A percentile compares a stretch with the other conserved stretches of the same genome.
Evolutionary conservation across 2,113 vertebrate species (phyloP).

Genomic region (Petaurus breviceps): DNA sequence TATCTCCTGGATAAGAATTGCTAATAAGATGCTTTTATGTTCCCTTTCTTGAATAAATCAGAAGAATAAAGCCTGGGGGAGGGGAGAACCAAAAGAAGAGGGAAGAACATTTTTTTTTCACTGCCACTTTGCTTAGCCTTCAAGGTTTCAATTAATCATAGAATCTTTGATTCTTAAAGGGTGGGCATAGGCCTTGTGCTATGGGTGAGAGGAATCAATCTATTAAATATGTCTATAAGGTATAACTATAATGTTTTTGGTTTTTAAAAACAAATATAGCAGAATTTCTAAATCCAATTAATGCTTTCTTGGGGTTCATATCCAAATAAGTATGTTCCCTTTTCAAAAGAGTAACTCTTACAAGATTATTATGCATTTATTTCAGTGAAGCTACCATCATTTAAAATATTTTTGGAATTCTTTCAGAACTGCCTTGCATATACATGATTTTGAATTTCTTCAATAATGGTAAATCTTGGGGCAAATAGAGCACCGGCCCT

Average conservation of each 20-base stretch:
- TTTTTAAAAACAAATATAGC: not conserved
- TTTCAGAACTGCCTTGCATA: not conserved
- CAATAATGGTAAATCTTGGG: slow-evolving; percentile 1
- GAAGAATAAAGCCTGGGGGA: slow-evolving; percentile 23
- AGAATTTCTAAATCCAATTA: not conserved
- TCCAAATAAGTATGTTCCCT: not conserved
- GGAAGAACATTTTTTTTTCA: slow-evolving; percentile 12
- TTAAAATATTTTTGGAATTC: not conserved
- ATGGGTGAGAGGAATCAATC: not conserved
- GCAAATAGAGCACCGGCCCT: no score
- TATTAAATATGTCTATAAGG: not conserved
- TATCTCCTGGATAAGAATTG: slow-evolving; percentile 56
- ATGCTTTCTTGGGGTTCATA: not conserved
- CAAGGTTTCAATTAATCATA: slow-evolving; percentile 47
- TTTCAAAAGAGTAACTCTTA: not conserved
- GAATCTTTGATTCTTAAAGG: slow-evolving; percentile 5
- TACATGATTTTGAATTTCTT: slow-evolving; percentile 1
- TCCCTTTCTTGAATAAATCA: slow-evolving; percentile 51
- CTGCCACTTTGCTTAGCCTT: slow-evolving; percentile 19
- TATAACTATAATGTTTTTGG: not conserved
- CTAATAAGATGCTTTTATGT: slow-evolving; percentile 58
- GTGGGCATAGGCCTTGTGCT: slow-evolving; percentile 8
- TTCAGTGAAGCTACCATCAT: not conserved
- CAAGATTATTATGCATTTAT: not conserved
- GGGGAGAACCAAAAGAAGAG: slow-evolving; percentile 11